These are phyloP conservation scores for Haliclystus octoradiatus DNA, from an alignment of 30 jellyfish, hydroid and myxozoan species.

Conservation along the genomic window DNA sequence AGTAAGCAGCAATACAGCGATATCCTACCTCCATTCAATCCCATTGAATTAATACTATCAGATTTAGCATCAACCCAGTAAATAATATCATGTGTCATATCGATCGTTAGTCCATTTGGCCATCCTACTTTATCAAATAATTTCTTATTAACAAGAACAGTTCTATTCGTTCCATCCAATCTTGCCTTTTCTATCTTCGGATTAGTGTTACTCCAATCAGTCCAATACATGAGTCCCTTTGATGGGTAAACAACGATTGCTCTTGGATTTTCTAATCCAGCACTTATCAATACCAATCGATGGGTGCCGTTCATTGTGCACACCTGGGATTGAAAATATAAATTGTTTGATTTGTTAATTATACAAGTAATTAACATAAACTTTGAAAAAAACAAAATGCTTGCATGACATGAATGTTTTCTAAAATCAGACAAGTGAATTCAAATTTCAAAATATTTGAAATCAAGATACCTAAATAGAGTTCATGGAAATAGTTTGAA, in stretches of 20 bases:
- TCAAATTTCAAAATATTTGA: no score
- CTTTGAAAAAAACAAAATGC: no score
- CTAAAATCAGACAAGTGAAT: no score
- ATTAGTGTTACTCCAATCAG: constrained; percentile 67
- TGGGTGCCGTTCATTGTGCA: constrained; percentile 70
- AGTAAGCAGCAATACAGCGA: no score
- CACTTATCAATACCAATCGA: constrained; percentile 56
- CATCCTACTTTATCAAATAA: constrained; percentile 30
- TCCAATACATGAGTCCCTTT: constrained; percentile 88
- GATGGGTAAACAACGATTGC: constrained; percentile 75
- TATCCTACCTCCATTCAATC: constrained; percentile 94
- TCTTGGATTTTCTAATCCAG: constrained; percentile 62
- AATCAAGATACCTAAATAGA: no score
- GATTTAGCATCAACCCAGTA: constrained; percentile 90
- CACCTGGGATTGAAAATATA: constrained; percentile 45
- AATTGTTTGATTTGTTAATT: no score
- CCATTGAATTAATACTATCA: constrained; percentile 52
- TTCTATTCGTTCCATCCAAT: constrained; percentile 67
- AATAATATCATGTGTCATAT: constrained; percentile 31
- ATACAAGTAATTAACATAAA: no score
- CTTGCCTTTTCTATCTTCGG: constrained; percentile 83
- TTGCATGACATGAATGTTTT: no score
- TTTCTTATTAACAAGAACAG: constrained; percentile 45
- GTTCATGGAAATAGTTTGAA: no score
- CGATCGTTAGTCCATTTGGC: constrained; percentile 91